Percentiles rank a stretch among this genome's conserved stretches.
Conservation (phyloP, 1,140 invertebrate species). For the Ceratosolen fusciceps region DNA sequence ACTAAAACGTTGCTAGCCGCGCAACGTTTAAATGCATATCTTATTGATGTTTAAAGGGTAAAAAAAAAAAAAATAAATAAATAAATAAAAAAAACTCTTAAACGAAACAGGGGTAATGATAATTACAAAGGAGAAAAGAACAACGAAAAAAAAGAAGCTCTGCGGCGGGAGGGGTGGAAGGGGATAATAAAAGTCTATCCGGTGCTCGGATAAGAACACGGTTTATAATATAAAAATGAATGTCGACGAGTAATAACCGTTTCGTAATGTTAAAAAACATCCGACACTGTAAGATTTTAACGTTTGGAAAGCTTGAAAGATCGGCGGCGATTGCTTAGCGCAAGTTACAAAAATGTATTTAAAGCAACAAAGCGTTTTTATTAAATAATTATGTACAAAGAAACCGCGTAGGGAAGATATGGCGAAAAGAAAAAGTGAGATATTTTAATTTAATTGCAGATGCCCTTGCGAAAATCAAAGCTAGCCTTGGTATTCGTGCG, state of each 20-base stretch:
- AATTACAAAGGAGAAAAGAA: too few relatives aligned
- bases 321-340: neutral
- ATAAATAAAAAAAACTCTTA: neutral
- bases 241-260: neutral
- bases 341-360: too few relatives aligned
- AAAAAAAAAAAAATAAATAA: conserved; percentile 18
- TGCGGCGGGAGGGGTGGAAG: too few relatives aligned
- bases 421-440: neutral
- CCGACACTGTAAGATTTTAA: conserved; percentile 9
- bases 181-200: neutral
- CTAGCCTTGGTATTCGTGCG: neutral
- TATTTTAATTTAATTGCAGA: neutral
- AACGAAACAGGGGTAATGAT: too few relatives aligned
- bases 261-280: conserved; percentile 27
- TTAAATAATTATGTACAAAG: conserved; percentile 24
- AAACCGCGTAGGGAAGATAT: neutral
- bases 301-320: conserved; percentile 9
- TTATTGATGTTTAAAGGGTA: conserved; percentile 5
- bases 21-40: conserved; percentile 37
- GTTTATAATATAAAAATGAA: conserved; percentile 8
- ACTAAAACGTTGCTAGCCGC: neutral
- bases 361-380: too few relatives aligned
- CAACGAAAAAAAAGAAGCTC: too few relatives aligned
- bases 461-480: conserved; percentile 16
- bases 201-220: neutral